Evolutionary conservation across 2,888 invertebrate genomes (phyloP).

Genomic region (Amorpha juglandis): DNA sequence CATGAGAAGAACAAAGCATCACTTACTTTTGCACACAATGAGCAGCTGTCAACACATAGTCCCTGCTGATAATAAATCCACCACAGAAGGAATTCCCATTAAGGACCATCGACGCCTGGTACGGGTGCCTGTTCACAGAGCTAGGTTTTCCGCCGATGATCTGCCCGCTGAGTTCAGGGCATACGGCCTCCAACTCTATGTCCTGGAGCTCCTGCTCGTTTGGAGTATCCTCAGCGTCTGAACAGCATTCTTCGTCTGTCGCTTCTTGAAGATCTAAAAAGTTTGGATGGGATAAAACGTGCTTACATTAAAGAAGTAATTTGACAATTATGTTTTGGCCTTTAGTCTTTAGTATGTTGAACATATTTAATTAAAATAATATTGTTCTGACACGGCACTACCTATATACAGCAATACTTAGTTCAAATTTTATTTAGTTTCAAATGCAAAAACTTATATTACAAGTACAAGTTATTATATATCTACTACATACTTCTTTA

Average conservation of each 20-base stretch:
- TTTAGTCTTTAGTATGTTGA: no score
- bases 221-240: slow-evolving; percentile 42
- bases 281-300: background rate
- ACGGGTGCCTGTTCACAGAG: slow-evolving; percentile 71
- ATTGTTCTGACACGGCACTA: no score
- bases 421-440: no score
- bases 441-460: no score
- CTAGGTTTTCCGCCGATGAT: slow-evolving; percentile 75
- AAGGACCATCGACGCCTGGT: slow-evolving; percentile 75
- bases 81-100: slow-evolving; percentile 80
- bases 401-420: no score
- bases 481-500: no score
- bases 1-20: background rate
- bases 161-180: slow-evolving; percentile 76
- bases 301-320: background rate
- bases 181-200: slow-evolving; percentile 62
- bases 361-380: no score
- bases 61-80: slow-evolving; percentile 73
- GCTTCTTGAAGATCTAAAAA: slow-evolving; percentile 70
- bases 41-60: slow-evolving; percentile 75
- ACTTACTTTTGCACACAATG: slow-evolving; percentile 80
- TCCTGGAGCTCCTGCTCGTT: slow-evolving; percentile 55
- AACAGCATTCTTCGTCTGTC: slow-evolving; percentile 53
- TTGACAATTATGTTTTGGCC: no score
- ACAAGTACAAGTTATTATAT: no score